Evolutionary conservation across 2,113 vertebrate species (phyloP), one percentile per base, ranked within the genome.

Genomic region (Tragelaphus imberbis): DNA sequence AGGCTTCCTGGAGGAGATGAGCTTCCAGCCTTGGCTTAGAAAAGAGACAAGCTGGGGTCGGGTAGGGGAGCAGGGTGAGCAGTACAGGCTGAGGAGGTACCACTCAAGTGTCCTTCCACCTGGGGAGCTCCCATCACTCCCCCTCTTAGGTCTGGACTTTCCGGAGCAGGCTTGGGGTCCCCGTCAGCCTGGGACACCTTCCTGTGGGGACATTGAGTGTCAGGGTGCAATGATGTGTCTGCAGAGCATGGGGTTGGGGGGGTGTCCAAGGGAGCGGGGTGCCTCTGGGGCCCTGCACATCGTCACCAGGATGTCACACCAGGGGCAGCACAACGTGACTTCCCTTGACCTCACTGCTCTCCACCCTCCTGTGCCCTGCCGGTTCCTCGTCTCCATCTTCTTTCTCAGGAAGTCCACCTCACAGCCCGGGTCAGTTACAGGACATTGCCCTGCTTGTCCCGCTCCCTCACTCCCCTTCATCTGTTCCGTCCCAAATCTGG

Each of bases 1-100:
- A 19, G 87, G 21, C 77, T 96, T 95, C 65, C 56, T n/a, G 40
- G 61, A 8, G 75, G 33, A 87, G 53, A 23, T 15, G 47, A 58
- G 15, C 21, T 15, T 88, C 82, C 27, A 91, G n/a, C 15, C 63
- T 89, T 49, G 44, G 30, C 30, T 56, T n/a, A 90, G 80, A 75
- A 61, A 30, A 80, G 68, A n/a, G 25, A 36, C 55, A 16, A 49
- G n/a, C 58, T 9, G 16, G 16, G 13, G 59, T 63, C 13, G 10
- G 17, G n/a, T 13, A 9, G 36, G 79, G 68, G 3, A 36, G 47
- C 6, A 15, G 59, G 36, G 30, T 3, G 44, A 90, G 21, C 25
- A 27, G 30, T 4, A 25, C 12, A 51, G 80, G 84, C 84, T 14
- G 55, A 88, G 10, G 87, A 11, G 9, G 17, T 13, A 21, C 19